These are phyloP conservation scores for Lochmaea crataegi DNA, from an alignment of 2,888 invertebrate genomes.

Conservation along the genomic window DNA sequence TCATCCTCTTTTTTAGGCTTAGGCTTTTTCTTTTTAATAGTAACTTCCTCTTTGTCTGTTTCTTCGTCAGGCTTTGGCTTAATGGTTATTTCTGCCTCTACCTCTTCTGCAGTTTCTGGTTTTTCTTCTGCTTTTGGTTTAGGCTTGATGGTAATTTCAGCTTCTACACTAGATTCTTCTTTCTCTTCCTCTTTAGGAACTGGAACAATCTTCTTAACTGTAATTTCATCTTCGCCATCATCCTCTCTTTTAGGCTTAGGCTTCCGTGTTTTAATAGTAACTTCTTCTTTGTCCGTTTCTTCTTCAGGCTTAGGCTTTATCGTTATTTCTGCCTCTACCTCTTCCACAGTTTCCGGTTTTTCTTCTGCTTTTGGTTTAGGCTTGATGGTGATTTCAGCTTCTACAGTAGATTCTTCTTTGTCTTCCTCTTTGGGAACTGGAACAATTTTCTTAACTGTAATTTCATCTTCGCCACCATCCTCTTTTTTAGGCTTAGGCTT, in stretches of 20 bases:
- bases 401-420: conserved; percentile 60
- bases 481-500: conserved; percentile 53
- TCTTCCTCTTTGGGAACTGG: conserved; percentile 50
- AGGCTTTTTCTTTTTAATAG: conserved; percentile 53
- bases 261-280: conserved; percentile 48
- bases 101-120: conserved; percentile 44
- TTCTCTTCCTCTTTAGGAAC: conserved; percentile 58
- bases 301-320: conserved; percentile 51
- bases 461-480: conserved; percentile 55
- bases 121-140: conserved; percentile 51
- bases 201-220: conserved; percentile 41
- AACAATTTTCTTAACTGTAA: conserved; percentile 43
- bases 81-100: conserved; percentile 42
- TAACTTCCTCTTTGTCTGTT: conserved; percentile 46
- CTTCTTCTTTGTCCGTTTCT: conserved; percentile 53
- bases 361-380: conserved; percentile 50
- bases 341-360: conserved; percentile 58
- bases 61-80: conserved; percentile 50
- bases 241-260: conserved; percentile 55
- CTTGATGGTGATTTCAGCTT: conserved; percentile 56
- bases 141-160: conserved; percentile 60
- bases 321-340: conserved; percentile 60
- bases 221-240: conserved; percentile 51
- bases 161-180: conserved; percentile 53
- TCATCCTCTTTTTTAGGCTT: conserved; percentile 55